Percentiles rank a stretch among this genome's conserved stretches.
Conservation (phyloP, 2,888 invertebrate species). For the Lingula anatina region DNA sequence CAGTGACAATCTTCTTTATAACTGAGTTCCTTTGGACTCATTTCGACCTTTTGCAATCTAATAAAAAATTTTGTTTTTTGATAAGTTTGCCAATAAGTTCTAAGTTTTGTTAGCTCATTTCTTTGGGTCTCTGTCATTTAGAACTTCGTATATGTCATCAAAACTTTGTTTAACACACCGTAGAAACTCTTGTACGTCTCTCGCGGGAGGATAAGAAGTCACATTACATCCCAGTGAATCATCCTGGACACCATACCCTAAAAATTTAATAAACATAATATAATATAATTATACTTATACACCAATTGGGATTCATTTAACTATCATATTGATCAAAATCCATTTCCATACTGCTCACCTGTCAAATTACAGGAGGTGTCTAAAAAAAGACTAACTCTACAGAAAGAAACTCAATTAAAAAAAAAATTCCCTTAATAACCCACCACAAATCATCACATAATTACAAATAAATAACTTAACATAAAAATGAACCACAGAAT, state of each 20-base stretch:
- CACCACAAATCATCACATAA: no score
- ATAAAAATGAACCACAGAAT: background rate
- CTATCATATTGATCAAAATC: background rate
- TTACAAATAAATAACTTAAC: background rate
- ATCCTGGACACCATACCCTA: conserved; percentile 79
- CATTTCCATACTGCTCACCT: background rate
- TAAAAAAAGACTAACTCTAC: background rate
- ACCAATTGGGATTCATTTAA: no score
- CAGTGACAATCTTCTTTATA: no score
- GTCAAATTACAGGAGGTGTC: background rate
- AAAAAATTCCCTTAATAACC: no score
- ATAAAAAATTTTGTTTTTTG: no score
- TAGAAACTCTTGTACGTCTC: conserved; percentile 68
- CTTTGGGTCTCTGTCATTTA: conserved; percentile 11
- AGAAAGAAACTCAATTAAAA: background rate
- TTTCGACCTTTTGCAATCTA: no score
- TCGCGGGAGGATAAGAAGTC: conserved; percentile 70
- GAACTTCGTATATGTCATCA: conserved; percentile 59
- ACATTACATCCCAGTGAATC: conserved; percentile 77
- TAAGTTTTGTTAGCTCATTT: no score
- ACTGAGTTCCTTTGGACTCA: no score
- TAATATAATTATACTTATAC: no score
- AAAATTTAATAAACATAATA: background rate
- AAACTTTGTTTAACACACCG: conserved; percentile 69
- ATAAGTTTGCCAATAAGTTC: no score